Conservation (phyloP, 2,888 invertebrate species). For the Pilophorus perplexus region DNA sequence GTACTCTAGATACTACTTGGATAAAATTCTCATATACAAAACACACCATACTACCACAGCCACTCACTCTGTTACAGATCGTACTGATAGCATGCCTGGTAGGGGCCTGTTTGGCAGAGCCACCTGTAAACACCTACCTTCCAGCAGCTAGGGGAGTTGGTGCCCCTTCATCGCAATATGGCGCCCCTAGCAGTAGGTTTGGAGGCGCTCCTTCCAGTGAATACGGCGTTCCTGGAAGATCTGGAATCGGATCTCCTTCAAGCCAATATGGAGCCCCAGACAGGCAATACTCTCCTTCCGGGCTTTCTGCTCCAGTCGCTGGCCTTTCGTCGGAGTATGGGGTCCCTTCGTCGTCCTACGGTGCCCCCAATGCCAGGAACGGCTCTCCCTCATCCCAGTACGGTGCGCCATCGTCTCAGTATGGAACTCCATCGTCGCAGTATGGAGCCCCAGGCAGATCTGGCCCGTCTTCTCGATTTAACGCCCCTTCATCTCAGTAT, state of each 20-base stretch:
- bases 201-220: slow-evolving; percentile 37
- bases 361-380: slow-evolving; percentile 40
- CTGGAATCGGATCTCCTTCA: slow-evolving; percentile 43
- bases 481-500: slow-evolving; percentile 44
- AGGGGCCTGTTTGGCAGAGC: slow-evolving; percentile 42
- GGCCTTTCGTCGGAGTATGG: slow-evolving; percentile 46
- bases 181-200: slow-evolving; percentile 34
- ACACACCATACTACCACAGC: too few relatives aligned
- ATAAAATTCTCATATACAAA: too few relatives aligned
- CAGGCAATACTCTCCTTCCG: slow-evolving; percentile 31
- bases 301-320: slow-evolving; percentile 39
- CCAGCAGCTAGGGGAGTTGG: slow-evolving; percentile 34
- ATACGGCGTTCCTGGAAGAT: slow-evolving; percentile 40
- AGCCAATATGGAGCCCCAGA: slow-evolving; percentile 44
- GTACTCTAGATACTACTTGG: too few relatives aligned
- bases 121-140: slow-evolving; percentile 45
- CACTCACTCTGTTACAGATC: too few relatives aligned
- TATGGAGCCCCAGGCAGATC: slow-evolving; percentile 39
- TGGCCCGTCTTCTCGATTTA: slow-evolving; percentile 45
- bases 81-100: slow-evolving; percentile 40
- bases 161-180: slow-evolving; percentile 41
- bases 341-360: slow-evolving; percentile 35
- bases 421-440: slow-evolving; percentile 44
- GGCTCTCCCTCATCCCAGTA: slow-evolving; percentile 40
- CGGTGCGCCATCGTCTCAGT: slow-evolving; percentile 44